A percentile compares a stretch with the other conserved stretches of the same genome.
phyloP scores from a whole-genome alignment of 2,113 vertebrate species.

The Neoarius graeffei region DNA sequence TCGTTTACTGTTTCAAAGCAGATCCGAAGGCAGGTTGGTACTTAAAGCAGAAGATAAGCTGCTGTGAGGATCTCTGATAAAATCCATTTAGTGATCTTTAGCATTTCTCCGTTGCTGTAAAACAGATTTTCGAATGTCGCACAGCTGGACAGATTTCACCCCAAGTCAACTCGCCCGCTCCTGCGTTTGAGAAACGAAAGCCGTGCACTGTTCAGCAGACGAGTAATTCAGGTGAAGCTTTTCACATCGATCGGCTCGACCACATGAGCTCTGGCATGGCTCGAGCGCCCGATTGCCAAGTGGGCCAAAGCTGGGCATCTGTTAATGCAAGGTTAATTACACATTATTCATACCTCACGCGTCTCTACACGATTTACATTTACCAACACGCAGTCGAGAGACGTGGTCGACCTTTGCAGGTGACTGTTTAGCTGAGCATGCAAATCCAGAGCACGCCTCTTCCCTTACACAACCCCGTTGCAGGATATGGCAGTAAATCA shows the following conservation, averaged over 20 bases:
- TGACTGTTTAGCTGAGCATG: slow-evolving; percentile 8
- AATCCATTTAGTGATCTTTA: background rate
- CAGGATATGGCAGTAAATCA: slow-evolving; percentile 10
- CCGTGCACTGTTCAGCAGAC: background rate
- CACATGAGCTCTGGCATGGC: slow-evolving; percentile 38
- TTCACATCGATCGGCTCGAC: slow-evolving; percentile 39
- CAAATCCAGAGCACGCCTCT: slow-evolving; percentile 14
- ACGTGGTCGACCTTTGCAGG: slow-evolving; percentile 13
- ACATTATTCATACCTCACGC: slow-evolving; percentile 29
- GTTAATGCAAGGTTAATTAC: slow-evolving; percentile 43
- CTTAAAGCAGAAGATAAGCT: background rate
- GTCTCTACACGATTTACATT: slow-evolving; percentile 5
- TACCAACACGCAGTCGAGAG: background rate
- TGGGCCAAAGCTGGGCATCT: slow-evolving; percentile 35
- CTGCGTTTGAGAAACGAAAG: background rate
- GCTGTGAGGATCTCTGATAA: background rate
- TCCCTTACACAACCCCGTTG: background rate
- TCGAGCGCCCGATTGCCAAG: slow-evolving; percentile 5
- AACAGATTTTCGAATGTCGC: background rate
- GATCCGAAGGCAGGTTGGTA: background rate
- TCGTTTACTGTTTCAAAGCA: background rate
- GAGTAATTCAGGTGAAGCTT: slow-evolving; percentile 25
- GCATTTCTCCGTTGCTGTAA: background rate
- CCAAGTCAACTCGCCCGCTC: slow-evolving; percentile 2
- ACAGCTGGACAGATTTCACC: background rate